Conservation (phyloP, 2,797 vertebrate species). For the Melanogrammus aeglefinus region DNA sequence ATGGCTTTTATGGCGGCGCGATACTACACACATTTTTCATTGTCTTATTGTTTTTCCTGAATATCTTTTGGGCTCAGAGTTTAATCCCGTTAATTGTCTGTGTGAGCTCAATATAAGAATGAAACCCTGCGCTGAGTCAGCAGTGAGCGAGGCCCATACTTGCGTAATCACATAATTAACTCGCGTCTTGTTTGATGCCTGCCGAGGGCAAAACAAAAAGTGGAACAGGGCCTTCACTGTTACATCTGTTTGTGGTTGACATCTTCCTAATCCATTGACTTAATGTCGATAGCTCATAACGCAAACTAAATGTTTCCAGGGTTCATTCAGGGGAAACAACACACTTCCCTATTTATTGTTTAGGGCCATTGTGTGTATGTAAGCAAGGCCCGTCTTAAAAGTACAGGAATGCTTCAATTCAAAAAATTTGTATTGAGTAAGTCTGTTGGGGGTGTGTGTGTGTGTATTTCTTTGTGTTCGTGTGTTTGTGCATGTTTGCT, state of each 20-base stretch:
- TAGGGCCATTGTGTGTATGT: neutral
- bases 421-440: neutral
- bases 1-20: conserved; percentile 59
- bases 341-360: neutral
- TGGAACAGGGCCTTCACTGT: conserved; percentile 41
- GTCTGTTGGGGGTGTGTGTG: neutral
- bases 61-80: conserved; percentile 33
- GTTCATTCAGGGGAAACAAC: neutral
- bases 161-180: conserved; percentile 43
- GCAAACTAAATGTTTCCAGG: conserved; percentile 10
- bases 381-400: neutral
- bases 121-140: conserved; percentile 34
- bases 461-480: neutral
- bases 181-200: conserved; percentile 33
- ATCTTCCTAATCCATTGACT: neutral
- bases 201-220: conserved; percentile 7
- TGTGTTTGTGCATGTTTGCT: too few species aligned
- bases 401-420: neutral
- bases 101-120: conserved; percentile 27
- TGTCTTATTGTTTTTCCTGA: conserved; percentile 29
- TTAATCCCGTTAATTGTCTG: conserved; percentile 42
- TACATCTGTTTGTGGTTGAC: conserved; percentile 28
- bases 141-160: conserved; percentile 20
- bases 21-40: conserved; percentile 38
- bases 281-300: neutral